These are phyloP conservation scores for Sebastes kiyomatsui DNA, from an alignment of 2,797 vertebrate species.

Conservation along the genomic window DNA sequence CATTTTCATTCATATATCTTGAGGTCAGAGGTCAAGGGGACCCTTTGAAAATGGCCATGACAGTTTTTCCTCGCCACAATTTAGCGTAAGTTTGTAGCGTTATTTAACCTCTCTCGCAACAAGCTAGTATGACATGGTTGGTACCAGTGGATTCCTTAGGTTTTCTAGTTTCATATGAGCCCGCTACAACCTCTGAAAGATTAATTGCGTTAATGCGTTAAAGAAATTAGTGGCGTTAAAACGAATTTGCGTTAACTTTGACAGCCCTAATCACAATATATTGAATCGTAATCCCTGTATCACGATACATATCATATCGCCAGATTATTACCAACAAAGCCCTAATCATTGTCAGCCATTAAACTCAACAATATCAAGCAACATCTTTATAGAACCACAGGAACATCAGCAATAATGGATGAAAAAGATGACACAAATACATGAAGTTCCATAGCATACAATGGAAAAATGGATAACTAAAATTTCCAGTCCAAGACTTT, in stretches of 20 bases:
- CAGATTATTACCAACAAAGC: background rate
- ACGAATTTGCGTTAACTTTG: too few relatives aligned
- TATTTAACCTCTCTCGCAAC: too few relatives aligned
- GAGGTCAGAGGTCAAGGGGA: too few relatives aligned
- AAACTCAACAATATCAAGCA: background rate
- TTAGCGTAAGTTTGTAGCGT: rapidly evolving
- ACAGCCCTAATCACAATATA: background rate
- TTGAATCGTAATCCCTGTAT: background rate
- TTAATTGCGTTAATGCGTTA: too few relatives aligned
- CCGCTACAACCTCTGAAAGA: rapidly evolving
- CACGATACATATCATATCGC: rapidly evolving
- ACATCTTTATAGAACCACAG: background rate
- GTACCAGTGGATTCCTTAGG: too few relatives aligned
- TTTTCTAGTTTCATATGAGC: too few relatives aligned
- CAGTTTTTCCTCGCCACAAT: too few relatives aligned
- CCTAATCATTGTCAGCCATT: background rate
- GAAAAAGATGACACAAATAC: background rate
- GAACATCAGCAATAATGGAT: background rate
- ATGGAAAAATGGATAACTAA: background rate
- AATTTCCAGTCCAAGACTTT: background rate
- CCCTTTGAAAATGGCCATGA: too few relatives aligned
- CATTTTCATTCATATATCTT: too few relatives aligned
- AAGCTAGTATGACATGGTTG: too few relatives aligned
- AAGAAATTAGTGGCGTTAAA: too few relatives aligned
- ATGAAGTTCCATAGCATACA: background rate